Evolutionary conservation across 2,113 vertebrate genomes (phyloP).

Genomic region (Gallinago paraguaiae): DNA sequence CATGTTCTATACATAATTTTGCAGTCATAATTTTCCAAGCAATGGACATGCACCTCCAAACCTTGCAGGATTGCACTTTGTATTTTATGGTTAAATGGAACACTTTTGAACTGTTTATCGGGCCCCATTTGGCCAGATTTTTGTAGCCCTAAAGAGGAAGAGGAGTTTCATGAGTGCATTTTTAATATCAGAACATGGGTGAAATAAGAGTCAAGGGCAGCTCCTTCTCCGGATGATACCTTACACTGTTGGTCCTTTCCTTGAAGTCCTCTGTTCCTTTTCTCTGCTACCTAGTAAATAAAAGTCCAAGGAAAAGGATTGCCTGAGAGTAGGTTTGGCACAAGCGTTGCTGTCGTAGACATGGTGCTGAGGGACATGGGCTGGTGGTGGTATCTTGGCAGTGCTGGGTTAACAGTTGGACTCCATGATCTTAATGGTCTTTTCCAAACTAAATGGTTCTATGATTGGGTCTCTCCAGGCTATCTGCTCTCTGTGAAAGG

Average conservation of each 20-base stretch:
- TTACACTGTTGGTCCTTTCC: background rate
- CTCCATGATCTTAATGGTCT: fast-evolving
- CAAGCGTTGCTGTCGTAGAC: fast-evolving
- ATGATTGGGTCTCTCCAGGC: background rate
- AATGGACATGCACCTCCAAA: background rate
- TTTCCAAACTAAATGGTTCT: background rate
- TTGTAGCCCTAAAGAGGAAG: background rate
- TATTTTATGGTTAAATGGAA: background rate
- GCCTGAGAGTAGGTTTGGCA: background rate
- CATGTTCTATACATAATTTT: background rate
- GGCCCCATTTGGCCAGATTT: background rate
- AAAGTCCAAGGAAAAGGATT: background rate
- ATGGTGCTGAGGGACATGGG: background rate
- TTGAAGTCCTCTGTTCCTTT: background rate
- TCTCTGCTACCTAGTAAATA: background rate
- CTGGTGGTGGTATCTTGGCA: background rate
- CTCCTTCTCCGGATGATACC: background rate
- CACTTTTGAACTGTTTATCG: background rate
- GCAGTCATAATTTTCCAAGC: background rate
- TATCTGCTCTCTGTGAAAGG: background rate
- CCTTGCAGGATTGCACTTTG: background rate
- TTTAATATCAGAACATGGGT: background rate
- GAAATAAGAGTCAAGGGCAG: background rate
- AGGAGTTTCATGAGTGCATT: background rate
- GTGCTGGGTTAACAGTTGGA: background rate